Evolutionary conservation across 2,888 invertebrate genomes (phyloP).

Genomic region (Stegana nigrithorax): DNA sequence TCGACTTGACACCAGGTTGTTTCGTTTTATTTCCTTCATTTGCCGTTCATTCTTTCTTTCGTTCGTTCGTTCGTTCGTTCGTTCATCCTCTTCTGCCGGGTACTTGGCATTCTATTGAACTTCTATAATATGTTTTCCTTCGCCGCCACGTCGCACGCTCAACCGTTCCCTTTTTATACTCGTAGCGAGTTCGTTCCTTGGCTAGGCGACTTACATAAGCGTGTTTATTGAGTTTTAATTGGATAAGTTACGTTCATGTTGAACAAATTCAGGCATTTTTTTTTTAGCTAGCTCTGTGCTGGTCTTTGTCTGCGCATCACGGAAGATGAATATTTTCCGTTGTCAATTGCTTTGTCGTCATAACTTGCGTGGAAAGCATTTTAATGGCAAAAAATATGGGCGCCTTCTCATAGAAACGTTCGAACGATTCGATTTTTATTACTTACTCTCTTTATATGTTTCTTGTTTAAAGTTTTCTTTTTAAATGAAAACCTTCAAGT

Average conservation of each 20-base stretch:
- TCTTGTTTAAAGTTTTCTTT: too few relatives aligned
- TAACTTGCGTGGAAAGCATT: too few relatives aligned
- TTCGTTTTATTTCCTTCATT: not conserved
- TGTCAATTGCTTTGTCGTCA: not conserved
- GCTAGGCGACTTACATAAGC: slow-evolving; percentile 29
- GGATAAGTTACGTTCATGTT: slow-evolving; percentile 61
- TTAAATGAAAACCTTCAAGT: too few relatives aligned
- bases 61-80: not conserved
- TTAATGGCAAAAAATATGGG: too few relatives aligned
- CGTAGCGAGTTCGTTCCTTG: slow-evolving; percentile 5
- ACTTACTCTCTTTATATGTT: too few relatives aligned
- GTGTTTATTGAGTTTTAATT: slow-evolving; percentile 62
- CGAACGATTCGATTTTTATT: too few relatives aligned
- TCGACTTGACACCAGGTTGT: not conserved
- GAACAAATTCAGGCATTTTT: slow-evolving; percentile 50
- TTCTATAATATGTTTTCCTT: not conserved
- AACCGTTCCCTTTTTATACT: not conserved
- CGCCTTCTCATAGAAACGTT: too few relatives aligned
- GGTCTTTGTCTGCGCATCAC: slow-evolving; percentile 2
- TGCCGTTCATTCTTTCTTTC: not conserved
- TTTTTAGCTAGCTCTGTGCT: not conserved
- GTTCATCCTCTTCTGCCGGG: slow-evolving; percentile 1
- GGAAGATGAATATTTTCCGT: not conserved
- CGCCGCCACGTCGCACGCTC: too few relatives aligned
- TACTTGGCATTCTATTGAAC: slow-evolving; percentile 15